Evolutionary conservation across 2,113 vertebrate genomes (phyloP), one percentile per base, ranked within the genome.

Genomic region (Pogona vitticeps): DNA sequence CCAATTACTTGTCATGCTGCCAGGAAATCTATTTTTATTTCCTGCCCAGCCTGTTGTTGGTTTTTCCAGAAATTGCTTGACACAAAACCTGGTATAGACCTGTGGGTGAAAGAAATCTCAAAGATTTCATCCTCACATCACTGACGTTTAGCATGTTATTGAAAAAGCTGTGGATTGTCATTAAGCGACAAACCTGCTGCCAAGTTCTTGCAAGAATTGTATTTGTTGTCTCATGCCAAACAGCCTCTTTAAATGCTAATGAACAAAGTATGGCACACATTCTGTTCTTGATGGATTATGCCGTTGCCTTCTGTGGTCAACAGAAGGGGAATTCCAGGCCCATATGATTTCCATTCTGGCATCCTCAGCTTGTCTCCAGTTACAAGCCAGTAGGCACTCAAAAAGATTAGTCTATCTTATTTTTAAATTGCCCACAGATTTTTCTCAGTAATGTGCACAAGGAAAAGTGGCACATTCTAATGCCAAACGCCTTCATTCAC

Each of bases 191-290:
- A 95, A 96, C 95, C 94, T 2, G 15, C 94, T 97, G 96, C 96
- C 96, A 96, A 96, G 92, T 96, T 95, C 93, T 95, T 96, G 91
- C 90, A 95, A 96, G 94, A 92, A 96, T 94, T 94, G 91, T 96
- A 94, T 96, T 95, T 96, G 95, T 93, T 96, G 95, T 95, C 91
- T 96, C 94, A 95, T 96, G 96, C 96, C 96, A 97, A 97, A 94
- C 93, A 95, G 95, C 94, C 96, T 97, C 96, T 97, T 96, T 96
- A 97, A 97, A 97, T 97, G 95, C 95, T 97, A 97, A 97, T 97
- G 96, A 97, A 96, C 94, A 91, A 95, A 96, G 95, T 96, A 96
- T 97, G 96, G 96, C 92, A 81, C 83, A 90, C 95, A 95, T 96
- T 96, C 96, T 97, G 96, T 95, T 97, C 96, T 94, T 96, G 96